Percentiles rank a stretch among this genome's conserved stretches.
Conservation (phyloP, 2,888 invertebrate genomes). For the Gari tellinella region DNA sequence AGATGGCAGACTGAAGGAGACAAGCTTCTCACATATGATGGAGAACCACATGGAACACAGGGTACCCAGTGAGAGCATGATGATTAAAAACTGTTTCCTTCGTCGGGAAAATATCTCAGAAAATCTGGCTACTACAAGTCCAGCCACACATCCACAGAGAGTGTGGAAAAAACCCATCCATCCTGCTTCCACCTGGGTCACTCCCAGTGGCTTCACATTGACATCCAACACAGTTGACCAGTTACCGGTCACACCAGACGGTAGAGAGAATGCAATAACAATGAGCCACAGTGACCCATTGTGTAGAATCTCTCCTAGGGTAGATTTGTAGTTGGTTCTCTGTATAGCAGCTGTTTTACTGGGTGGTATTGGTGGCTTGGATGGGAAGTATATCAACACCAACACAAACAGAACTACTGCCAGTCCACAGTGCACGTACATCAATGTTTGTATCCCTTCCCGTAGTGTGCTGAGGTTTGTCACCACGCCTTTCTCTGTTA, state of each 20-base stretch:
- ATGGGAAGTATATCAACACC: constrained; percentile 5
- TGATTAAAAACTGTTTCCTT: constrained; percentile 14
- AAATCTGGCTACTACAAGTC: constrained; percentile 17
- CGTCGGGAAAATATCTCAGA: constrained; percentile 23
- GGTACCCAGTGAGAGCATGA: constrained; percentile 4
- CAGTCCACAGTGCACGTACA: constrained; percentile 10
- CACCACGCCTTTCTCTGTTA: constrained; percentile 4
- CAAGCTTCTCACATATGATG: constrained; percentile 14
- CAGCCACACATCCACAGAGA: constrained; percentile 17
- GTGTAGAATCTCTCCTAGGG: constrained; percentile 9
- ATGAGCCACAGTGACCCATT: constrained; percentile 18
- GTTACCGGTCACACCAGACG: constrained; percentile 14
- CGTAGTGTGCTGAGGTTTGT: constrained; percentile 1
- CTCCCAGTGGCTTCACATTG: constrained; percentile 25
- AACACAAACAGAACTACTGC: constrained; percentile 5
- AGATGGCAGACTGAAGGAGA: constrained; percentile 18
- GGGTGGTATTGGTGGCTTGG: constrained; percentile 14
- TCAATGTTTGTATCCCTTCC: constrained; percentile 11
- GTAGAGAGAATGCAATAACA: constrained; percentile 12
- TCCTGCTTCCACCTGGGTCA: constrained; percentile 26
- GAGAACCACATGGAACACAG: constrained; percentile 27
- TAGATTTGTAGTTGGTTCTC: constrained; percentile 14
- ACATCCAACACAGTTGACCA: constrained; percentile 30
- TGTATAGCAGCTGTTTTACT: constrained; percentile 10
- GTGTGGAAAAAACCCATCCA: constrained; percentile 35